These are phyloP conservation scores for Pseudotriccus pelzelni DNA, from an alignment of 2,797 vertebrate species.

Conservation along the genomic window DNA sequence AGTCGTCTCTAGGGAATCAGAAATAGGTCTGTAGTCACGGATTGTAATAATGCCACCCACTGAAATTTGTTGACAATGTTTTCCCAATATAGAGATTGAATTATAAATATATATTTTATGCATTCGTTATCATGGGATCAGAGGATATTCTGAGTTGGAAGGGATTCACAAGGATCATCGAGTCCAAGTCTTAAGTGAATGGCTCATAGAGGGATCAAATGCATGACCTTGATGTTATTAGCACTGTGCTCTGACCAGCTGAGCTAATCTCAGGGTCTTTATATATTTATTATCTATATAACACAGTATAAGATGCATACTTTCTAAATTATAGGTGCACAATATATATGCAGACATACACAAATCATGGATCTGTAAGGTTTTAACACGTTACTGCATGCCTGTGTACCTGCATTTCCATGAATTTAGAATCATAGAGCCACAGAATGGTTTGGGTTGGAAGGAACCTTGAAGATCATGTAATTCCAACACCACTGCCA, in stretches of 20 bases:
- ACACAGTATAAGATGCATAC: background rate
- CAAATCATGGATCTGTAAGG: background rate
- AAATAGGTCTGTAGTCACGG: background rate
- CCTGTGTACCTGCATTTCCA: fast-evolving
- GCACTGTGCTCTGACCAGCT: background rate
- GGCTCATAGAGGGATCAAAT: background rate
- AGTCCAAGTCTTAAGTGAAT: background rate
- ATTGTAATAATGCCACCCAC: background rate
- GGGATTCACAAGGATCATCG: background rate
- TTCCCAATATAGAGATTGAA: background rate
- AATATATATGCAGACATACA: background rate
- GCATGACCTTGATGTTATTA: background rate
- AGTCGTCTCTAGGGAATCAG: background rate
- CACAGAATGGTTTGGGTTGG: background rate
- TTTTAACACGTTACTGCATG: fast-evolving
- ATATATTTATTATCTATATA: background rate
- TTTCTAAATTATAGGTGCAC: background rate
- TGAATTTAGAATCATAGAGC: background rate
- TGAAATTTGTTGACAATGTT: background rate
- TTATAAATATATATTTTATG: background rate
- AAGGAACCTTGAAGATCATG: background rate
- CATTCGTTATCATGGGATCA: background rate
- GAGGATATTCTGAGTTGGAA: background rate
- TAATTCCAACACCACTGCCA: background rate
- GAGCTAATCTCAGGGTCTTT: background rate